These are phyloP conservation scores for Acanthacorydalis orientalis DNA, from an alignment of 2,888 invertebrate species.

Conservation along the genomic window DNA sequence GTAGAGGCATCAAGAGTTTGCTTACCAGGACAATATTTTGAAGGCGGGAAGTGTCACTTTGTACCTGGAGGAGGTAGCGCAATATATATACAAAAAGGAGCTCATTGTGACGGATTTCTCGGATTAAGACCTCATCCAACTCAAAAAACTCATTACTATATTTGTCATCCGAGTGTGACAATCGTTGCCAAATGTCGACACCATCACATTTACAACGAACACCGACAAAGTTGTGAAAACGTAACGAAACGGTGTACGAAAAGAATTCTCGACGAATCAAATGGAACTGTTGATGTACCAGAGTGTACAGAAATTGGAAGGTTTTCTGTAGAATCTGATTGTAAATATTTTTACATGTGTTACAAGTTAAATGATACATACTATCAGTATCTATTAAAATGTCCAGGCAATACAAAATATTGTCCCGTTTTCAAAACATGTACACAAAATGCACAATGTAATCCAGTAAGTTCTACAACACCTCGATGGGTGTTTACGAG, in stretches of 20 bases:
- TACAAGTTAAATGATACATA: constrained; percentile 14
- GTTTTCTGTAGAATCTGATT: constrained; percentile 22
- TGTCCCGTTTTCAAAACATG: constrained; percentile 19
- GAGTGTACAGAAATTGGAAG: constrained; percentile 18
- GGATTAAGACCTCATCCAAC: constrained; percentile 23
- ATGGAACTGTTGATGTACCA: constrained; percentile 15
- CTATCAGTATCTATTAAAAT: constrained; percentile 18
- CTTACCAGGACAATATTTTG: constrained; percentile 17
- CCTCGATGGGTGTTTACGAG: constrained; percentile 8
- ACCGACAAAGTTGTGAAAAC: constrained; percentile 13
- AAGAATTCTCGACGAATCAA: constrained; percentile 13
- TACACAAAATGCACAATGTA: constrained; percentile 17
- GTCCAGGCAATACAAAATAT: constrained; percentile 20
- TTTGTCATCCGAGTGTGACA: constrained; percentile 24
- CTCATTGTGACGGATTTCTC: constrained; percentile 22
- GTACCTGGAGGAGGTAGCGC: constrained; percentile 27
- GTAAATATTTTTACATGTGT: constrained; percentile 22
- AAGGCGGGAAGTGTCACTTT: constrained; percentile 18
- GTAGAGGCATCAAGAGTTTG: constrained; percentile 7
- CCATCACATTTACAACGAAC: constrained; percentile 17
- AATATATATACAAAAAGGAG: constrained; percentile 8
- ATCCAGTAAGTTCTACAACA: constrained; percentile 15
- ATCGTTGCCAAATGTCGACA: constrained; percentile 25
- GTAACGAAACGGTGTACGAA: constrained; percentile 8
- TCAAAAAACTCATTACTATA: constrained; percentile 25